Conservation (phyloP, 1,140 invertebrate species). For the Macrostomum lignano region DNA sequence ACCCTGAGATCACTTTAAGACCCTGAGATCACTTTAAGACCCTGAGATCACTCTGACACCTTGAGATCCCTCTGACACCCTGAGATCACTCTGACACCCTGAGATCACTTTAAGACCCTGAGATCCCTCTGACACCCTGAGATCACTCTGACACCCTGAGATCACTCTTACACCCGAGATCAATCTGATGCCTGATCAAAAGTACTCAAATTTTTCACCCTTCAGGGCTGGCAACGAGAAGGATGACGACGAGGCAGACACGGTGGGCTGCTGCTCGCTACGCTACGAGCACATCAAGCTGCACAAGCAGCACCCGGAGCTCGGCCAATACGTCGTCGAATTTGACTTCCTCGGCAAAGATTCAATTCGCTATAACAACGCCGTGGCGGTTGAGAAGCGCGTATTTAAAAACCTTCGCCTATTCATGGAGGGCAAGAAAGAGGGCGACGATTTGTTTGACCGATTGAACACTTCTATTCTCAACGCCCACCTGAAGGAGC, state of each 20-base stretch:
- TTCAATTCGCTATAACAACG: conserved; percentile 81
- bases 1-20: no score
- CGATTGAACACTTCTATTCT: conserved; percentile 52
- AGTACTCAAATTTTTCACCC: no score
- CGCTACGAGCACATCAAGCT: conserved; percentile 77
- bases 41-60: no score
- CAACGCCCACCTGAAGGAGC: conserved; percentile 81
- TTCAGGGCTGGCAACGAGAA: conserved; percentile 99
- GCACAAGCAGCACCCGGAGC: conserved; percentile 59
- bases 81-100: no score
- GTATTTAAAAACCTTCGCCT: conserved; percentile 92
- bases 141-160: no score
- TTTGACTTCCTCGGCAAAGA: conserved; percentile 93
- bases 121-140: no score
- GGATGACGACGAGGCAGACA: conserved; percentile 73
- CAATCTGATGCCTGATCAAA: no score
- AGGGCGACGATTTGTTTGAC: conserved; percentile 87
- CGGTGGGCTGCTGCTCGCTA: conserved; percentile 96
- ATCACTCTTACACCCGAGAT: no score
- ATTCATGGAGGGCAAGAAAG: conserved; percentile 85
- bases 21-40: no score
- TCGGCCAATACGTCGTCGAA: conserved; percentile 55
- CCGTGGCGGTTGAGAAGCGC: conserved; percentile 79
- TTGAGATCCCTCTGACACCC: no score
- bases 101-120: no score